These are phyloP conservation scores for Dolichomitus sp. DNA, from an alignment of 2,888 invertebrate genomes.

Conservation along the genomic window DNA sequence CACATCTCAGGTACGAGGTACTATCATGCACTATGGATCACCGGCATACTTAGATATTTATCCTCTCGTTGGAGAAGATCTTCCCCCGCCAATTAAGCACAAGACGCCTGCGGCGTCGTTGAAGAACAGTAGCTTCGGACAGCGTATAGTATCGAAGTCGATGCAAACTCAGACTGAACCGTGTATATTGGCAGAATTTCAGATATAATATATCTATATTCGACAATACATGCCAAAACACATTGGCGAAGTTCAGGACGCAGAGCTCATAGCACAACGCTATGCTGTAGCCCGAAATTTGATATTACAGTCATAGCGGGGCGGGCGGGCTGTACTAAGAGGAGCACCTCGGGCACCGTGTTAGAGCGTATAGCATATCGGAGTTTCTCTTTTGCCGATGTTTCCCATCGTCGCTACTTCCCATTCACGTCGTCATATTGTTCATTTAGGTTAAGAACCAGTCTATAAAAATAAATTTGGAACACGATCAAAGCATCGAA, in stretches of 20 bases:
- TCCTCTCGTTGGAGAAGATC: slow-evolving; percentile 1
- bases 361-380: slow-evolving; percentile 5
- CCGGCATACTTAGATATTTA: slow-evolving; percentile 16
- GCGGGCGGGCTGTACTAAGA: background rate
- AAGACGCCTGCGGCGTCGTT: background rate
- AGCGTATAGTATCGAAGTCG: background rate
- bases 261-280: slow-evolving; percentile 5
- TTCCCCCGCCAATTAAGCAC: background rate
- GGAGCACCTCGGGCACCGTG: slow-evolving; percentile 1
- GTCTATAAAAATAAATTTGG: background rate
- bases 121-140: background rate
- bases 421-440: slow-evolving; percentile 2
- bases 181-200: slow-evolving; percentile 2
- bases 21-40: background rate
- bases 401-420: slow-evolving; percentile 15
- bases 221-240: background rate
- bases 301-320: slow-evolving; percentile 4
- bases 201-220: background rate
- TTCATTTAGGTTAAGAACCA: background rate
- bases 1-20: background rate
- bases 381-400: slow-evolving; percentile 7
- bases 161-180: slow-evolving; percentile 9
- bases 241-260: slow-evolving; percentile 1
- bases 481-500: slow-evolving; percentile 13
- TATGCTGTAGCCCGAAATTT: slow-evolving; percentile 5